Base-by-base conservation (phyloP, 1,140 invertebrate species). In the Panonychus citri region DNA sequence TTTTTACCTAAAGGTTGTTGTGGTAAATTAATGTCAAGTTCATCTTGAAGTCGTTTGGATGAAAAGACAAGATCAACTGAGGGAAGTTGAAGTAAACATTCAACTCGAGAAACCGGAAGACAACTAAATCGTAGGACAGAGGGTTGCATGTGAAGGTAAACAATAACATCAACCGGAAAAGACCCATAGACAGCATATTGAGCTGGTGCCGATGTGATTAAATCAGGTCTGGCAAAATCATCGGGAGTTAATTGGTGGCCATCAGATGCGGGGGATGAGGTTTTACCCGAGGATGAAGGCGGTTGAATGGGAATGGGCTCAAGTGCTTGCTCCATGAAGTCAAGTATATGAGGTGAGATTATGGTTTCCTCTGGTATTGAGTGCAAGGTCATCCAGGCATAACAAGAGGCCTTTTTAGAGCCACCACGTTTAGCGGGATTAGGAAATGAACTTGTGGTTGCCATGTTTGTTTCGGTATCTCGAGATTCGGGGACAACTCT, bases 161-260 rank as follows among this genome's bases (percentile, higher is more conserved):
- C 91, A 62, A 98, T 87, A 12, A 98, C 88, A 73, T 99, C 93
- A 0, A 99, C 89, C 0, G 93, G 93, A 67, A 97, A 96, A 57
- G 87, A 91, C 13, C 85, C 81, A 65, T 87, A 87, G 40, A 65
- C 65, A 13, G 65, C 65, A 57, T 66, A 61, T 61, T 63, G 61
- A 63, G 64, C 57, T 57, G 63, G 64, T 61, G 64, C 66, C 58
- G 62, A 67, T 55, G 50, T 53, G 10, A 59, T 48, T 15, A 57
- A 15, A 26, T 46, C 53, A 2, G 49, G 49, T 30, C 28, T 1
- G 7, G 42, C 4, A 19, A 46, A n/a, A 28, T 27, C 49, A 51
- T 51, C 28, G 10, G 25, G 15, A 30, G 26, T 27, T 2, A 27
- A 7, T 13, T 25, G 26, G 2, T 27, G 3, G 2, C 4, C 12